Conservation (phyloP, 2,113 vertebrate genomes). For the Neotoma lepida region DNA sequence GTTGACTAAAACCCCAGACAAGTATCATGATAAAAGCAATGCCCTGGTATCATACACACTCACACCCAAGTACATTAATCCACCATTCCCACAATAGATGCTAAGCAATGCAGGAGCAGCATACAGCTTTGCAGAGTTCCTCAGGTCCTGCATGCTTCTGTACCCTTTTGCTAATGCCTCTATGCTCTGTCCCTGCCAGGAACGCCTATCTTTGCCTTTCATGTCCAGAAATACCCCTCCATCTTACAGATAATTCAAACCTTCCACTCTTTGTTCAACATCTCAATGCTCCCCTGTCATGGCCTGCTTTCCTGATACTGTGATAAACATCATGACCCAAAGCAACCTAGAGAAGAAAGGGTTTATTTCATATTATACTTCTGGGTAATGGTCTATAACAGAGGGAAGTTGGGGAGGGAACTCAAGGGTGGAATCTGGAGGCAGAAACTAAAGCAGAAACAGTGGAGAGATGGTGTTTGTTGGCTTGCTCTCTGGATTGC, state of each 20-base stretch:
- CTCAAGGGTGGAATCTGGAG: not conserved
- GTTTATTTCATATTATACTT: not conserved
- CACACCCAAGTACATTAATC: not conserved
- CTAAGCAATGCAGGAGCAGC: not conserved
- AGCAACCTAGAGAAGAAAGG: not conserved
- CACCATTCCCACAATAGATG: rapidly evolving
- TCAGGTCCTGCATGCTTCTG: too few species aligned
- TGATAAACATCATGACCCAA: not conserved
- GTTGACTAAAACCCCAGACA: not conserved
- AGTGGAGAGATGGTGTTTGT: not conserved
- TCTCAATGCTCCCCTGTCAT: not conserved
- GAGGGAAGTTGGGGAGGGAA: too few species aligned
- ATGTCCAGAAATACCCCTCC: not conserved
- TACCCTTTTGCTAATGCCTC: not conserved
- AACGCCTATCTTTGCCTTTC: not conserved
- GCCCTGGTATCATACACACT: not conserved
- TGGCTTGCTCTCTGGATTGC: not conserved
- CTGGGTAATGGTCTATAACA: not conserved
- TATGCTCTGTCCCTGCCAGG: not conserved
- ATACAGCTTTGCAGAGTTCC: not conserved
- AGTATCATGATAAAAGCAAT: not conserved
- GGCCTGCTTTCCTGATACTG: not conserved
- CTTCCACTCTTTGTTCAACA: not conserved
- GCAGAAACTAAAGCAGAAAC: not conserved
- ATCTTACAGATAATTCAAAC: not conserved